Conservation (phyloP, 2,113 vertebrate genomes). For the Morone saxatilis region DNA sequence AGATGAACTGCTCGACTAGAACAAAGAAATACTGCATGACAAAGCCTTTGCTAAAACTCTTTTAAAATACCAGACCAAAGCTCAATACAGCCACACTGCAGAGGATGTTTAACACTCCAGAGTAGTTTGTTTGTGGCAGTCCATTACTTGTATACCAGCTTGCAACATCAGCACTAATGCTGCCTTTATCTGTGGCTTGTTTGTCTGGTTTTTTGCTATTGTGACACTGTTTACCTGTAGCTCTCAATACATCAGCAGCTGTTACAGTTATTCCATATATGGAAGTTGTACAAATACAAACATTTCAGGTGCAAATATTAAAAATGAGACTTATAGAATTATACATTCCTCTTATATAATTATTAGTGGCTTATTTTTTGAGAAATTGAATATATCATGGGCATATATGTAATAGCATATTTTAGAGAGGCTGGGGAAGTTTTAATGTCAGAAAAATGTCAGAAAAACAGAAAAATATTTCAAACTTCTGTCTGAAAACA, state of each 20-base stretch:
- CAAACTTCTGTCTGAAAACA: neutral
- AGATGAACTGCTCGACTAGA: neutral
- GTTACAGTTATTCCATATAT: neutral
- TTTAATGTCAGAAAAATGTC: neutral
- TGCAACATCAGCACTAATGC: conserved; percentile 13
- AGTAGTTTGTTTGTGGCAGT: conserved; percentile 6
- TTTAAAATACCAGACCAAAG: neutral
- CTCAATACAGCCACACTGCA: neutral
- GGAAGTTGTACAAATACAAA: conserved; percentile 7
- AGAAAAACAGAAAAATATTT: neutral
- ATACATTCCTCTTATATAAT: neutral
- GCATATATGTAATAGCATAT: too few relatives aligned
- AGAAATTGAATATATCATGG: too few relatives aligned
- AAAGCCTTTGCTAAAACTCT: neutral
- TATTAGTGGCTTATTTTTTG: too few relatives aligned
- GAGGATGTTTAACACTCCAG: neutral
- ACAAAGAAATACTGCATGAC: neutral
- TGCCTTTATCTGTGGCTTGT: conserved; percentile 22
- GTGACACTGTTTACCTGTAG: neutral
- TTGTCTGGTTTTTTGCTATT: conserved; percentile 40
- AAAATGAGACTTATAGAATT: neutral
- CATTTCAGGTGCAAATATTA: neutral
- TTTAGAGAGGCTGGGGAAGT: too few relatives aligned
- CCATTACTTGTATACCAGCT: neutral
- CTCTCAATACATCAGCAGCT: conserved; percentile 4